Base-by-base conservation (phyloP, 2,113 vertebrate genomes). In the Cephalopterus ornatus region DNA sequence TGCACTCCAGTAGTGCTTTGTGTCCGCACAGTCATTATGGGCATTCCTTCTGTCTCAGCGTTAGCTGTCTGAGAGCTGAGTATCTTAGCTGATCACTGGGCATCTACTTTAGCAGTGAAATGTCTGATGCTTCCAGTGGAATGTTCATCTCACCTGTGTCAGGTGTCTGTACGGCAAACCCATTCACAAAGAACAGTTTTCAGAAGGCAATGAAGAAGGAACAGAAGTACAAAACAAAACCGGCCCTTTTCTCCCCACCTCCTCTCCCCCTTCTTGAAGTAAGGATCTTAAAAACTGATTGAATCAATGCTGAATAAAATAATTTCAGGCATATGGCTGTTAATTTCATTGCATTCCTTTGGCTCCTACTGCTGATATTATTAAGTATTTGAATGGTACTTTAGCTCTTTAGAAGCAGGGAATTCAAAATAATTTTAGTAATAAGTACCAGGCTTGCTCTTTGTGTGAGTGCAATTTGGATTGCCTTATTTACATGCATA, bases 21-120 rank as follows among this genome's bases (percentile, higher is more conserved):
- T 37, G 26, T 30, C 42, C 12, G 1, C 24, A 10, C 1, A 4
- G 3, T 49, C n/a, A 27, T 49, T 50, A 44, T 1, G 1, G 35
- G 14, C 17, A 21, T 81, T 71, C 28, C 41, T 77, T 86, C 76
- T 3, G 1, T 49, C 2, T 0, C 52, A 55, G 50, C 1, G 0
- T 18, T 39, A 18, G 27, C 30, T 81, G 5, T 19, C 33, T 22
- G 50, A n/a, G 58, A 78, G 47, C 42, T 24, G 47, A 32, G n/a
- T 52, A 1, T 15, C 28, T 39, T 44, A 50, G 42, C 47, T 85
- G 47, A 32, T 33, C 42, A 2, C 0, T 46, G 9, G 11, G 14
- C 41, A 42, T 35, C 5, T 8, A 19, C 59, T 78, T 78, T 56
- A 68, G 35, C 41, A 74, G 14, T 13, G 7, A 49, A 67, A 68